Evolutionary conservation across 2,797 vertebrate species (phyloP).

Genomic region (Lithobates sylvaticus): DNA sequence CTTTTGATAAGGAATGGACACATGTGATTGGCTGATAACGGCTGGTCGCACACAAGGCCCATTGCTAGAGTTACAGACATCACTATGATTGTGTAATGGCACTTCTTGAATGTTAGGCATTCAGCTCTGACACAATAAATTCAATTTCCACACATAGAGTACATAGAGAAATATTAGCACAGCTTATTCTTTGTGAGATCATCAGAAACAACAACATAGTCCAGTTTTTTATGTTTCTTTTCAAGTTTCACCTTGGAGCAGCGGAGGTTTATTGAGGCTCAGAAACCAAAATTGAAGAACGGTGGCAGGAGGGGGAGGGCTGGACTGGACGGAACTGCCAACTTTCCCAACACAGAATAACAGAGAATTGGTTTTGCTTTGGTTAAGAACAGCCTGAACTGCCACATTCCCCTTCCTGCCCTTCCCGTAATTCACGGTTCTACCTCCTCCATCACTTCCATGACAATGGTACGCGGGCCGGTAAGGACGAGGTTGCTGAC

Average conservation of each 20-base stretch:
- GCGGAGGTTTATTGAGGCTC: slow-evolving; percentile 15
- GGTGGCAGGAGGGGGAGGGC: slow-evolving; percentile 23
- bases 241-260: slow-evolving; percentile 39
- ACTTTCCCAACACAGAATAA: not conserved
- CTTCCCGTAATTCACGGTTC: slow-evolving; percentile 72
- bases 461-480: slow-evolving; percentile 92
- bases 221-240: not conserved
- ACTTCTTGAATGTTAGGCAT: slow-evolving; percentile 31
- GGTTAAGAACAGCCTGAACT: not conserved
- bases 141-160: slow-evolving; percentile 52
- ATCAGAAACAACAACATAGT: slow-evolving; percentile 3
- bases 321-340: slow-evolving; percentile 8
- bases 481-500: slow-evolving; percentile 96
- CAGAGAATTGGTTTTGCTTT: slow-evolving; percentile 6
- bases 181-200: slow-evolving; percentile 42
- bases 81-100: slow-evolving; percentile 38
- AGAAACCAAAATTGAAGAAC: slow-evolving; percentile 61
- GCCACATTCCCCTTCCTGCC: not conserved
- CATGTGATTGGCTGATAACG: not conserved
- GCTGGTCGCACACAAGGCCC: not conserved
- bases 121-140: slow-evolving; percentile 15
- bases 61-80: not conserved
- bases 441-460: slow-evolving; percentile 97
- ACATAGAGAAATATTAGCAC: slow-evolving; percentile 31
- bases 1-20: not conserved